Conservation (phyloP, 2,113 vertebrate genomes). For the Psophia crepitans region DNA sequence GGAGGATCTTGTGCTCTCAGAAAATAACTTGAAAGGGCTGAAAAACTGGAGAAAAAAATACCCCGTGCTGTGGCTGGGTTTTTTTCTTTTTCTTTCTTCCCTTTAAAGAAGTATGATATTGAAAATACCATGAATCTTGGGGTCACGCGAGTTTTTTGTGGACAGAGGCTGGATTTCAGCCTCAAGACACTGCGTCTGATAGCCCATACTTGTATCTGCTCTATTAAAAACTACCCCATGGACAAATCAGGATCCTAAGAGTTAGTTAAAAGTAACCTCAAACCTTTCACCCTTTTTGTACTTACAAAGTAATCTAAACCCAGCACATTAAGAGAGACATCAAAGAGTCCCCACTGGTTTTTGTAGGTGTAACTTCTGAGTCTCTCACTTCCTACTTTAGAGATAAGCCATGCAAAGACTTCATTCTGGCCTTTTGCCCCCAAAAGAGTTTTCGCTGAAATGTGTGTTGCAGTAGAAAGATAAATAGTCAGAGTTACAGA, state of each 20-base stretch:
- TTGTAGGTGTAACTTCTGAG: slow-evolving; percentile 70
- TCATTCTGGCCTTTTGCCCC: slow-evolving; percentile 64
- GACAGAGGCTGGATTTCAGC: not conserved
- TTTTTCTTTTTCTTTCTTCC: not conserved
- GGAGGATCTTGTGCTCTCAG: not conserved
- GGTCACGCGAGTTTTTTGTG: not conserved
- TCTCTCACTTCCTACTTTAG: slow-evolving; percentile 51
- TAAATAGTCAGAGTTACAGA: slow-evolving; percentile 66
- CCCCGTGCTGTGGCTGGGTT: not conserved
- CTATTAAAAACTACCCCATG: slow-evolving; percentile 67
- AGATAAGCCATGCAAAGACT: slow-evolving; percentile 74
- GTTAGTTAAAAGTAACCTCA: slow-evolving; percentile 70
- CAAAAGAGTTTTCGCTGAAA: slow-evolving; percentile 68
- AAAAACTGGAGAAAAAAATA: not conserved
- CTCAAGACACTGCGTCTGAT: slow-evolving; percentile 41
- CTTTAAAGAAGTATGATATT: not conserved
- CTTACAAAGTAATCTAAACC: slow-evolving; percentile 74
- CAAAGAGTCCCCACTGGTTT: slow-evolving; percentile 70
- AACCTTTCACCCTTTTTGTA: slow-evolving; percentile 70
- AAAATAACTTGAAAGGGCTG: not conserved
- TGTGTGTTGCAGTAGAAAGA: slow-evolving; percentile 62
- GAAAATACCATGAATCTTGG: not conserved
- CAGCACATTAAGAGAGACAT: slow-evolving; percentile 73
- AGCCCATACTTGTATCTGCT: slow-evolving; percentile 52
- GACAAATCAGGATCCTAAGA: slow-evolving; percentile 69